A percentile compares a stretch with the other conserved stretches of the same genome.
Conservation (phyloP, 1,140 invertebrate genomes). For the Heliconius hermathena region DNA sequence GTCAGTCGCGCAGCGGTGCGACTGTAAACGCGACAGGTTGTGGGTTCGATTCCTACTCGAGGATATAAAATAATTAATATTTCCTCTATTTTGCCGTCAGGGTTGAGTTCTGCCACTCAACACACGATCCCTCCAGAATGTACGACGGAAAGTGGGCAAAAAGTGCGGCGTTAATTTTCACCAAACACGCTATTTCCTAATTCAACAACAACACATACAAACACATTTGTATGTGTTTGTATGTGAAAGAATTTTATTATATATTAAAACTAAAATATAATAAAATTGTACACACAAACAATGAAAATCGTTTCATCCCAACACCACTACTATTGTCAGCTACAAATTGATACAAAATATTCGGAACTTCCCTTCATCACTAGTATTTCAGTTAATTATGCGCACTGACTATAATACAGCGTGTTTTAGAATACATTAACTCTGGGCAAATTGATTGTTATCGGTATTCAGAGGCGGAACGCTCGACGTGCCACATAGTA, state of each 20-base stretch:
- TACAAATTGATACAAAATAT: constrained; percentile 26
- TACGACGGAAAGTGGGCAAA: too few species aligned
- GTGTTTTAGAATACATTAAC: constrained; percentile 50
- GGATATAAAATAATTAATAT: too few species aligned
- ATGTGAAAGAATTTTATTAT: too few species aligned
- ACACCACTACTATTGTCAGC: neutral
- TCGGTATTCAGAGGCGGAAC: constrained; percentile 42
- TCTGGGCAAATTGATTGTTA: constrained; percentile 40
- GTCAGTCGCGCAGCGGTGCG: too few species aligned
- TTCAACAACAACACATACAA: neutral
- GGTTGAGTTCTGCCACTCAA: too few species aligned
- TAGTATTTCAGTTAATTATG: constrained; percentile 51
- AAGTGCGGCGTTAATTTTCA: too few species aligned
- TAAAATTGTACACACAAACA: neutral
- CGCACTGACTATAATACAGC: constrained; percentile 44
- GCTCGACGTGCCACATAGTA: constrained; percentile 25
- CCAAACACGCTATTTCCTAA: neutral
- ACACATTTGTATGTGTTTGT: too few species aligned
- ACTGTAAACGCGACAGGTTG: too few species aligned
- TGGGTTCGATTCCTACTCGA: too few species aligned
- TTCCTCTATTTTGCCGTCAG: too few species aligned
- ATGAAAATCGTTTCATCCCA: neutral
- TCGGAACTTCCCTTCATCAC: constrained; percentile 23
- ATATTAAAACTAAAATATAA: neutral
- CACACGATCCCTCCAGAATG: too few species aligned